Conservation (phyloP, 2,113 vertebrate species). For the Brachyhypopomus gauderio region DNA sequence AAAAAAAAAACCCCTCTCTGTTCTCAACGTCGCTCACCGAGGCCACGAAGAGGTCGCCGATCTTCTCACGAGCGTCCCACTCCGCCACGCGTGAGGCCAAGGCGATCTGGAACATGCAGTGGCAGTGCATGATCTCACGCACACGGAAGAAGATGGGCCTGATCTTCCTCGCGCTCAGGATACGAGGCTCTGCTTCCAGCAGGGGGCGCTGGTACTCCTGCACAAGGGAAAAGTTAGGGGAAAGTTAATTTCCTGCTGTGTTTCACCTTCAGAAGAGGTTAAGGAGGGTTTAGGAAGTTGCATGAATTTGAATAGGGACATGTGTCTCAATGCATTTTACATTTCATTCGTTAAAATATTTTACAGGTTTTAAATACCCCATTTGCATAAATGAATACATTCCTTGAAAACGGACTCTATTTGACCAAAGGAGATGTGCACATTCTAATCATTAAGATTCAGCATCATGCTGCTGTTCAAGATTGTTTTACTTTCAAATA, state of each 20-base stretch:
- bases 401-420: neutral
- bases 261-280: constrained; percentile 25
- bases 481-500: neutral
- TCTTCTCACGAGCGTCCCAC: constrained; percentile 90
- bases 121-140: constrained; percentile 91
- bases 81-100: constrained; percentile 88
- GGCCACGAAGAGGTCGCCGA: constrained; percentile 93
- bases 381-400: constrained; percentile 47
- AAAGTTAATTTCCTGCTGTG: constrained; percentile 11
- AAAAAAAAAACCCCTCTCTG: constrained; percentile 7
- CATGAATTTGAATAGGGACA: constrained; percentile 12
- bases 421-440: constrained; percentile 22
- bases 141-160: constrained; percentile 86
- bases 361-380: constrained; percentile 28
- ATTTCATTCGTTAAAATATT: constrained; percentile 26
- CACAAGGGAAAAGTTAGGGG: neutral
- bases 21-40: constrained; percentile 76
- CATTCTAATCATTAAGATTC: neutral
- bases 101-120: constrained; percentile 96
- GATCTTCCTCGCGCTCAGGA: constrained; percentile 87
- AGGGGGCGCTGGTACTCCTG: constrained; percentile 90
- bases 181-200: constrained; percentile 88
- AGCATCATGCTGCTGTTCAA: neutral
- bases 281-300: constrained; percentile 7
- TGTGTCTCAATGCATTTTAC: neutral